Conservation (phyloP, 2,888 invertebrate species). For the Melanostoma mellinum region DNA sequence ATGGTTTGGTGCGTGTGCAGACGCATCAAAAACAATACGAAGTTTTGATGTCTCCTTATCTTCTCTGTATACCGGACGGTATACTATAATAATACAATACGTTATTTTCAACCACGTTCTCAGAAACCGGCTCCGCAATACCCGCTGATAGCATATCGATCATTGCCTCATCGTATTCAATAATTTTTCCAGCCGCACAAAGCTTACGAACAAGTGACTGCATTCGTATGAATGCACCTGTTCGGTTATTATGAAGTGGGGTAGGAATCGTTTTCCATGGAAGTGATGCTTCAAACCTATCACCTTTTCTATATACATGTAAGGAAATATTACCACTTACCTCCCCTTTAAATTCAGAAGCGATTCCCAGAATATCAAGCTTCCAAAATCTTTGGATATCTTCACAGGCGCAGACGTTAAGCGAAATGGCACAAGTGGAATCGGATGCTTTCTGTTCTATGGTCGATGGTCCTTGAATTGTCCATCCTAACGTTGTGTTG, state of each 20-base stretch:
- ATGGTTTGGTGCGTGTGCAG: background rate
- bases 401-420: conserved; percentile 34
- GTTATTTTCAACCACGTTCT: background rate
- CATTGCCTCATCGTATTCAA: conserved; percentile 41
- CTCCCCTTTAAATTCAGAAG: background rate
- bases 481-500: conserved; percentile 47
- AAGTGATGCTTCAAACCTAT: conserved; percentile 41
- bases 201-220: conserved; percentile 29
- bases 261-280: conserved; percentile 35
- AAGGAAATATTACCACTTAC: conserved; percentile 16
- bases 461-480: conserved; percentile 47
- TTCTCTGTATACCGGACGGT: background rate
- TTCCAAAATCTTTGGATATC: conserved; percentile 38
- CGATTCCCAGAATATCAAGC: conserved; percentile 42
- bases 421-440: conserved; percentile 17
- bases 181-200: conserved; percentile 28
- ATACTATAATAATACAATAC: background rate
- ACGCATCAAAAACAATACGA: background rate
- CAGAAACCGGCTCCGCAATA: conserved; percentile 19
- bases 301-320: conserved; percentile 25
- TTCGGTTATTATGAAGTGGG: conserved; percentile 29
- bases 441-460: conserved; percentile 4
- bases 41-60: background rate
- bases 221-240: conserved; percentile 43
- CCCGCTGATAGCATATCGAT: conserved; percentile 34